Percentiles rank a stretch among this genome's conserved stretches.
Evolutionary conservation across 2,113 vertebrate genomes (phyloP).

Genomic region (Antennarius striatus): DNA sequence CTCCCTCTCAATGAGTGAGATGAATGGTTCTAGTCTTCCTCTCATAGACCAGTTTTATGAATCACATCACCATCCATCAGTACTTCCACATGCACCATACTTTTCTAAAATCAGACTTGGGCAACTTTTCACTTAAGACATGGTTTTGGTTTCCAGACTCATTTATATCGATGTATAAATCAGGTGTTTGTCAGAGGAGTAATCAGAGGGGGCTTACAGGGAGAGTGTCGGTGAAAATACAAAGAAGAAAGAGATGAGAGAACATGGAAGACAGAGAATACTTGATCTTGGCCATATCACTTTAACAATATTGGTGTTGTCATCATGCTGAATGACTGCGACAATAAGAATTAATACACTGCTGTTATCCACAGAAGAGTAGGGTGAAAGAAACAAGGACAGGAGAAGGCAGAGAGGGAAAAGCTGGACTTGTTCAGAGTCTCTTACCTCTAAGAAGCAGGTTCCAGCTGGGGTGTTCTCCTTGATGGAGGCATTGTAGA

Average conservation of each 20-base stretch:
- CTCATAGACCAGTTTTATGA: conserved; percentile 33
- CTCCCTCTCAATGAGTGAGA: conserved; percentile 22
- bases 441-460: conserved; percentile 94
- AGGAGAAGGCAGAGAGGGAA: not conserved
- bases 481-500: conserved; percentile 92
- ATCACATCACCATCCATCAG: conserved; percentile 40
- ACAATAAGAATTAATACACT: conserved; percentile 25
- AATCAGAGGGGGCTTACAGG: conserved; percentile 44
- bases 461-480: conserved; percentile 89
- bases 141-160: conserved; percentile 46
- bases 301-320: conserved; percentile 40
- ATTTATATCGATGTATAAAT: conserved; percentile 50
- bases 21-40: not conserved
- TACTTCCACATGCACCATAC: conserved; percentile 22
- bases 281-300: conserved; percentile 45
- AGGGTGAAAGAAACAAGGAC: not conserved
- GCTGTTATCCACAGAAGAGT: conserved; percentile 24
- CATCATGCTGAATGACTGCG: conserved; percentile 39
- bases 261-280: conserved; percentile 39
- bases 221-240: conserved; percentile 29
- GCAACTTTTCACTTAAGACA: conserved; percentile 32
- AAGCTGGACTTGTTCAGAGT: not conserved
- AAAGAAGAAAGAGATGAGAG: conserved; percentile 49
- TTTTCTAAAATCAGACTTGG: conserved; percentile 25
- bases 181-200: conserved; percentile 36